Conservation (phyloP, 23 tunicate genomes). For the Trididemnum nubilum region DNA sequence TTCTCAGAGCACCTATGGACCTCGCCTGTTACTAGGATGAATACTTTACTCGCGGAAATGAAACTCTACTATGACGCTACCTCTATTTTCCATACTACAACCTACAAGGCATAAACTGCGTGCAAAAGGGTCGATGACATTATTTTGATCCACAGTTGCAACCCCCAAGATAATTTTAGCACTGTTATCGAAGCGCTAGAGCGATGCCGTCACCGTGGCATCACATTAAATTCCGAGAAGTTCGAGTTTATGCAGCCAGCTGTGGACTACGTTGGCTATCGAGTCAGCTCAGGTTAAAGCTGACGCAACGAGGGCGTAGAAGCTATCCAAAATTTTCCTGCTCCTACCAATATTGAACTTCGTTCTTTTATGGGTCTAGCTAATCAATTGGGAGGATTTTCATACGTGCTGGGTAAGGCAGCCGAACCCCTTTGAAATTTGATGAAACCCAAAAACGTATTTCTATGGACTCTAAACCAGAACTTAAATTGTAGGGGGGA, state of each 20-base stretch:
- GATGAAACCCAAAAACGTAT: background rate
- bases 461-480: conserved; percentile 1
- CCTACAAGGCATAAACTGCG: background rate
- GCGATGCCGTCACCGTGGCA: conserved; percentile 2
- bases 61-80: no score
- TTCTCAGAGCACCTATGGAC: conserved; percentile 11
- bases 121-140: background rate
- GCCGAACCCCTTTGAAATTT: background rate
- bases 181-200: conserved; percentile 1
- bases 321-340: background rate
- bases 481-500: no score
- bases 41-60: background rate
- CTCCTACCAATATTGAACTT: conserved; percentile 1
- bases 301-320: background rate
- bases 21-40: background rate
- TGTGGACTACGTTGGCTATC: background rate
- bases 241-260: background rate
- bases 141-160: background rate
- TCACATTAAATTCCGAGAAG: background rate
- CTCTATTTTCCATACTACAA: no score
- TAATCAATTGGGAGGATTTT: background rate
- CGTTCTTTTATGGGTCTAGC: conserved; percentile 15
- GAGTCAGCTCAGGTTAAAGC: background rate
- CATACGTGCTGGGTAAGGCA: background rate
- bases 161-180: background rate